Evolutionary conservation across 30 jellyfish, hydroid and myxozoan genomes (phyloP), one percentile per base, ranked within the genome.

Genomic region (Cassiopea xamachana): DNA sequence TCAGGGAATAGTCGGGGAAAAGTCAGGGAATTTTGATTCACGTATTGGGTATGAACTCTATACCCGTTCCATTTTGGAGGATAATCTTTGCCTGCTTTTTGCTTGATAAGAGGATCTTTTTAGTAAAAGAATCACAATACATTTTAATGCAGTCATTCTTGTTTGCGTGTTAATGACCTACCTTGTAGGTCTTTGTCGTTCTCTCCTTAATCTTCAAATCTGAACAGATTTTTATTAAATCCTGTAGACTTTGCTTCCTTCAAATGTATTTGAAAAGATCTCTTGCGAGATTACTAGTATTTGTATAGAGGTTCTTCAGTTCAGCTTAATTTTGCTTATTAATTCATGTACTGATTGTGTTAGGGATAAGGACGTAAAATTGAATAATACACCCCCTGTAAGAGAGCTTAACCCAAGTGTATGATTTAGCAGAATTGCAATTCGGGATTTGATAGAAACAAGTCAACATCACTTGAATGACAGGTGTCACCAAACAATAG

Each of bases 401-500:
- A 62, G 80, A 71, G 45, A 43, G 90, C 51, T 27, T 82, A 62
- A 9, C 27, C 80, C 79, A 15, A 18, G 60, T 69, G 47, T 82
- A 71, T 68, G 74, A 7, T 48, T 67, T 46, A 48, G 69, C 82
- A 49, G 90, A 82, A 82, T 62, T 73, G 90, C 82, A 67, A 75
- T 82, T 82, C 48, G 71, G 73, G 90, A 82, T 82, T 82, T 68
- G 82, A 82, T 46, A 82, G 75, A 62, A 67, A 44, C 74, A 1
- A 64, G 73, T 39, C 75, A 43, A 64, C 43, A 18, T 82, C 69
- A 50, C 2, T 82, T 82, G 90, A 82, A 70, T 82, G 90, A 82
- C 90, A 82, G 90, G 90, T 82, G 90, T 51, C 90, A 64, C 45
- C 6, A 45, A 68, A 82, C 83, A 82, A 82, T 82, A 82, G 82